Evolutionary conservation across 2,113 vertebrate species (phyloP).

Genomic region (Myiagra hebetior): DNA sequence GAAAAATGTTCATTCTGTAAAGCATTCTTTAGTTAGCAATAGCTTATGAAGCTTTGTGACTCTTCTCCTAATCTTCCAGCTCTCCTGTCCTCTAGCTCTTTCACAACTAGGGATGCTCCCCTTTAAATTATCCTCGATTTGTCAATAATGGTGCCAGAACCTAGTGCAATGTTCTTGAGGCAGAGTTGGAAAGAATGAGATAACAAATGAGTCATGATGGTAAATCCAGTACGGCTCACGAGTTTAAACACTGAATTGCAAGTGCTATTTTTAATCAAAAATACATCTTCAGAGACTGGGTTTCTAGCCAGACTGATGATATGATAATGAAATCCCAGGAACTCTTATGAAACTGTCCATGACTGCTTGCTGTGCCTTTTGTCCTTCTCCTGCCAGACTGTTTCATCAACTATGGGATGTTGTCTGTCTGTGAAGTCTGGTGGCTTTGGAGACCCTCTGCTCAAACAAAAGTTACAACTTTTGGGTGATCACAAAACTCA

Average conservation of each 20-base stretch:
- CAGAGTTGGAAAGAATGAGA: constrained; percentile 48
- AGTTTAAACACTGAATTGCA: constrained; percentile 48
- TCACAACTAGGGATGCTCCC: not conserved
- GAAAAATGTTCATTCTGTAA: not conserved
- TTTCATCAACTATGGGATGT: not conserved
- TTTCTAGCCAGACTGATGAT: constrained; percentile 47
- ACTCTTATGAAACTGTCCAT: constrained; percentile 23
- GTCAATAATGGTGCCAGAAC: constrained; percentile 19
- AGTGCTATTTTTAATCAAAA: constrained; percentile 58
- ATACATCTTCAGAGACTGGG: constrained; percentile 19
- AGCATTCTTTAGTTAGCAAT: not conserved
- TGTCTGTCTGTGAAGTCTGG: not conserved
- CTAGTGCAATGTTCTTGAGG: not conserved
- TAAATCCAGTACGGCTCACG: constrained; percentile 17
- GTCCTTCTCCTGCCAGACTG: not conserved
- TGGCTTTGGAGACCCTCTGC: constrained; percentile 11
- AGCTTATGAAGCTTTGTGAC: not conserved
- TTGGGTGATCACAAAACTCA: not conserved
- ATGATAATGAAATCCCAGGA: constrained; percentile 35
- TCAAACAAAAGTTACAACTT: not conserved
- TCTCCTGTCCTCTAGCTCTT: not conserved
- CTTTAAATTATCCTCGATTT: constrained; percentile 26
- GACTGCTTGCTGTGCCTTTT: constrained; percentile 20
- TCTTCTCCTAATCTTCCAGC: not conserved
- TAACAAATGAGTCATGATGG: constrained; percentile 57